Evolutionary conservation across 2,797 vertebrate species (phyloP), one percentile per base, ranked within the genome.

Genomic region (Sebastes minor): DNA sequence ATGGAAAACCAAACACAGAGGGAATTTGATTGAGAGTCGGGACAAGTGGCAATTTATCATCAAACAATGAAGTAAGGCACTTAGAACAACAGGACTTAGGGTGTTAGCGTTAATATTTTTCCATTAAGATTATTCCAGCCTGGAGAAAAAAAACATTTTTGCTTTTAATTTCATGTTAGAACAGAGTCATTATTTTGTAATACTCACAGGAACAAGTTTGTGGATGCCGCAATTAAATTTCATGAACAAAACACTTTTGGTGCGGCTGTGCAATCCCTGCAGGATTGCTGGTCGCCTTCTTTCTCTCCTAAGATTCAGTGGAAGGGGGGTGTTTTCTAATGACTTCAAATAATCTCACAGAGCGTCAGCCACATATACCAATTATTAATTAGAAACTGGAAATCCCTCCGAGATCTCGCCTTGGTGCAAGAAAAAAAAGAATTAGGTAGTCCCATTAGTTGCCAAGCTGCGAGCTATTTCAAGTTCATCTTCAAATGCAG

Each of bases 171-270:
- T 94, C 83, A 85, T 92, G 88, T 95, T 91, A 89, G 89, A 94
- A 92, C 92, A 88, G 85, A 95, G 88, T 95, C 90, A 93, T 96
- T 95, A 94, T 95, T 93, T 90, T 93, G 90, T 93, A 94, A 95
- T 95, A 86, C 94, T 92, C 95, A 77, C 49, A 95, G 95, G 95
- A 94, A 92, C 92, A 89, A 76, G 89, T 90, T 91, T 93, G 91
- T 93, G 92, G 94, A 95, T 92, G 88, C 89, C 46, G 91, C 95
- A 96, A 96, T 96, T 96, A 95, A 92, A 95, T 95, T 94, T 95
- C 91, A 86, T 74, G 88, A 93, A 94, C 91, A 95, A 93, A 95
- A 95, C 90, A 90, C 88, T 92, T 84, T 92, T 87, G 88, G 89
- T 88, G 87, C 61, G 52, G 87, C 79, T 76, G 87, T 83, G 75